These are phyloP conservation scores for Calyptommatus sinebrachiatus DNA, from an alignment of 2,113 vertebrate species.

Conservation along the genomic window DNA sequence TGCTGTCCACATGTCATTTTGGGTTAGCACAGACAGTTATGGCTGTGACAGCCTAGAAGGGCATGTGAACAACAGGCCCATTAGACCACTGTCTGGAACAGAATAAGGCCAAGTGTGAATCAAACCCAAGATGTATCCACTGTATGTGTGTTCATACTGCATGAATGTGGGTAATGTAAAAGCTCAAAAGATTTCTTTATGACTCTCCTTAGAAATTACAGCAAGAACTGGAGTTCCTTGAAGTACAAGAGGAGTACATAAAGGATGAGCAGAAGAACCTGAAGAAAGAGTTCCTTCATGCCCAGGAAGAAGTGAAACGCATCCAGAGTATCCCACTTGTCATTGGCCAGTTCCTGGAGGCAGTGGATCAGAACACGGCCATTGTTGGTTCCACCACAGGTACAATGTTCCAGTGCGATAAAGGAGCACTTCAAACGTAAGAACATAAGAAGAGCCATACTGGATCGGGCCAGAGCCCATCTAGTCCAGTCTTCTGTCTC, in stretches of 20 bases:
- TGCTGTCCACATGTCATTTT: too few relatives aligned
- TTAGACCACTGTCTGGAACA: too few relatives aligned
- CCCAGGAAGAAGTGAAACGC: constrained; percentile 93
- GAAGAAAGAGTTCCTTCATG: constrained; percentile 94
- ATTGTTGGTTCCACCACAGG: constrained; percentile 94
- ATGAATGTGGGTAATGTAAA: not conserved
- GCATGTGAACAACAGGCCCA: too few relatives aligned
- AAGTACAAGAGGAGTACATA: constrained; percentile 95
- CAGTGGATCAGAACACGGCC: constrained; percentile 93
- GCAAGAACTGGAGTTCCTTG: constrained; percentile 92
- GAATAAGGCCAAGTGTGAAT: too few relatives aligned
- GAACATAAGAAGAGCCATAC: too few relatives aligned
- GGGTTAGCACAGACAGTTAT: too few relatives aligned
- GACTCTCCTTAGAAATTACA: constrained; percentile 82
- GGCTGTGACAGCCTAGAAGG: too few relatives aligned
- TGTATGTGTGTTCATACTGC: too few relatives aligned
- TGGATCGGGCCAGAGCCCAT: too few relatives aligned
- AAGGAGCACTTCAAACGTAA: not conserved
- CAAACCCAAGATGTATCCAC: too few relatives aligned
- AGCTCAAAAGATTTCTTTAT: not conserved
- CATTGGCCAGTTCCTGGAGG: constrained; percentile 93
- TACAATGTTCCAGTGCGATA: constrained; percentile 25
- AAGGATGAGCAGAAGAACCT: constrained; percentile 95
- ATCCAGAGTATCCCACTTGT: constrained; percentile 95
- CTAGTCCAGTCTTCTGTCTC: too few relatives aligned